Evolutionary conservation across 1,140 invertebrate genomes (phyloP).

Genomic region (Pemphigus obesinymphae): DNA sequence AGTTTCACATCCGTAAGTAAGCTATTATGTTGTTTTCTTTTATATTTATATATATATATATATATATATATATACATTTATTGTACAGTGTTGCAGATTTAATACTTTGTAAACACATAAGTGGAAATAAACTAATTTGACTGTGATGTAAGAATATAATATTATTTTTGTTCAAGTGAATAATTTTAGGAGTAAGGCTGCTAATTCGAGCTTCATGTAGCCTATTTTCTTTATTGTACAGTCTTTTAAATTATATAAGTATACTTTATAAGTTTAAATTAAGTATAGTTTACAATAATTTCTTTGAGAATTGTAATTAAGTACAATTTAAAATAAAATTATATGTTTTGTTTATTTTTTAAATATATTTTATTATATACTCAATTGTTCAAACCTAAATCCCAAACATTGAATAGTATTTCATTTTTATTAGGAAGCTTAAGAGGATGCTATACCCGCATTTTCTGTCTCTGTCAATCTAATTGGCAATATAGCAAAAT

Average conservation of each 20-base stretch:
- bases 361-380: not conserved
- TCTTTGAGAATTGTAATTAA: slow-evolving; percentile 22
- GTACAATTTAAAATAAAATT: slow-evolving; percentile 16
- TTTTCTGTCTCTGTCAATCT: too few species aligned
- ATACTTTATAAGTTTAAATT: not conserved
- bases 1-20: not conserved
- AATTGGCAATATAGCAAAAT: too few species aligned
- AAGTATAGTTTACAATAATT: not conserved
- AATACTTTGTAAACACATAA: slow-evolving; percentile 20
- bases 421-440: too few species aligned
- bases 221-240: slow-evolving; percentile 38
- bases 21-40: slow-evolving; percentile 27
- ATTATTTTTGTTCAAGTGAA: slow-evolving; percentile 17
- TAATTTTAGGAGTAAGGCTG: slow-evolving; percentile 41
- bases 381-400: not conserved
- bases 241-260: slow-evolving; percentile 9
- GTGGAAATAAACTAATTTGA: slow-evolving; percentile 39
- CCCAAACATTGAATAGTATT: not conserved
- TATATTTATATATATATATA: slow-evolving; percentile 26
- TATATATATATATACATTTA: slow-evolving; percentile 30
- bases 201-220: slow-evolving; percentile 34
- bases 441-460: too few species aligned
- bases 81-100: slow-evolving; percentile 36
- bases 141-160: slow-evolving; percentile 34
- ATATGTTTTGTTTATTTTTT: slow-evolving; percentile 39